Base-by-base conservation (phyloP, 2,888 invertebrate genomes). In the Plusia festucae region DNA sequence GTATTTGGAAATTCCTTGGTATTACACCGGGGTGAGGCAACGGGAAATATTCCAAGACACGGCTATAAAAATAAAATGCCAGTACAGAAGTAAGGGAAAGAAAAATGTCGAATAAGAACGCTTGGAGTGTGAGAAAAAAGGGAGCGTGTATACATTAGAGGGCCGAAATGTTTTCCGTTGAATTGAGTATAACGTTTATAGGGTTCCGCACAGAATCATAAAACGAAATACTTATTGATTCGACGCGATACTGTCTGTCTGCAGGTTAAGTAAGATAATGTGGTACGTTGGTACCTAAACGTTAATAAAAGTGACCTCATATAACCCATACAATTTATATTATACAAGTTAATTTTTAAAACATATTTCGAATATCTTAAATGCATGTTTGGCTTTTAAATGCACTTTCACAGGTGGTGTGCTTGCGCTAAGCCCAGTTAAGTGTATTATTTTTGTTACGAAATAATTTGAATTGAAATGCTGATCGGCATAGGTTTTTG, bases 51-150 rank as follows among this genome's bases (percentile, higher is more conserved):
- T 90, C 82, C 85, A 87, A 91, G 88, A 91, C 85, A 86, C 78
- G 76, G 78, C 81, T 82, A 88, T 91, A 90, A 92, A 92, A 92
- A 89, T 90, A 91, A 92, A 92, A 90, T 82, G 84, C 83, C 79
- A 78, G 85, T 82, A 85, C 86, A 85, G 81, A 86, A 81, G 83
- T 77, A 81, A 87, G 84, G 84, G 82, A 76, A 85, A 81, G 82
- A 86, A 86, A 87, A 90, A 91, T 86, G 85, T 83, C 82, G 81
- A 86, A 87, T 83, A 79, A 85, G 85, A 87, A 91, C 88, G 85
- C 83, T 85, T 78, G 81, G 83, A 86, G 84, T 84, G 82, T 78
- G 84, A 78, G 81, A 80, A 79, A 82, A 81, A 82, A 81, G 81
- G 83, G 78, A 75, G 59, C 78, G 69, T 80, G 81, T 85, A 81